Conservation (phyloP, 1,140 invertebrate species). For the Cotesia typhae region DNA sequence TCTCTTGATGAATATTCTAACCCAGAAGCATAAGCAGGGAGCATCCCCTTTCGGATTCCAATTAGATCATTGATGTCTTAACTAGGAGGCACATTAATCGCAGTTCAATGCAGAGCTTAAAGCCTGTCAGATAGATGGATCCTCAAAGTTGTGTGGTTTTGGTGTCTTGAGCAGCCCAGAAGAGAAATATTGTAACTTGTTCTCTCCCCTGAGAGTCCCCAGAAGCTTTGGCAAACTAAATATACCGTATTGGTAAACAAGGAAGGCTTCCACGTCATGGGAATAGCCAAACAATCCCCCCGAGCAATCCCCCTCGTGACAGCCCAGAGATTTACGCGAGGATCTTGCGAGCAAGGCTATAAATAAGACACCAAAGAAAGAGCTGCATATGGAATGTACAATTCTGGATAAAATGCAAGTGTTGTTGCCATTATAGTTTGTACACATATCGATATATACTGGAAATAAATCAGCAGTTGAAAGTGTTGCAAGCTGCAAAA, state of each 20-base stretch:
- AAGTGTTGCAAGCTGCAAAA: background rate
- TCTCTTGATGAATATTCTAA: too few relatives aligned
- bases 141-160: conserved; percentile 25
- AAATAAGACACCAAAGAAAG: conserved; percentile 20
- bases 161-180: background rate
- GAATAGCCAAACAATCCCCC: conserved; percentile 37
- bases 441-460: too few relatives aligned
- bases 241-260: background rate
- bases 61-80: too few relatives aligned
- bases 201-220: background rate
- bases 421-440: too few relatives aligned
- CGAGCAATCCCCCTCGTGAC: conserved; percentile 31
- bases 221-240: background rate
- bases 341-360: conserved; percentile 25
- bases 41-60: too few relatives aligned
- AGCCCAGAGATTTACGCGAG: conserved; percentile 34
- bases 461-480: background rate
- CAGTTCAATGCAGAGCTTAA: background rate
- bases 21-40: too few relatives aligned
- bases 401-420: background rate
- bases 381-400: background rate
- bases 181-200: too few relatives aligned
- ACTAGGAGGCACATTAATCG: too few relatives aligned
- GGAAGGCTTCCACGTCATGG: conserved; percentile 14
- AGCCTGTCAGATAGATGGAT: background rate